A percentile compares a stretch with the other conserved stretches of the same genome.
These are phyloP conservation scores for Craseonycteris thonglongyai DNA, from an alignment of 2,113 vertebrate species.

Conservation along the genomic window DNA sequence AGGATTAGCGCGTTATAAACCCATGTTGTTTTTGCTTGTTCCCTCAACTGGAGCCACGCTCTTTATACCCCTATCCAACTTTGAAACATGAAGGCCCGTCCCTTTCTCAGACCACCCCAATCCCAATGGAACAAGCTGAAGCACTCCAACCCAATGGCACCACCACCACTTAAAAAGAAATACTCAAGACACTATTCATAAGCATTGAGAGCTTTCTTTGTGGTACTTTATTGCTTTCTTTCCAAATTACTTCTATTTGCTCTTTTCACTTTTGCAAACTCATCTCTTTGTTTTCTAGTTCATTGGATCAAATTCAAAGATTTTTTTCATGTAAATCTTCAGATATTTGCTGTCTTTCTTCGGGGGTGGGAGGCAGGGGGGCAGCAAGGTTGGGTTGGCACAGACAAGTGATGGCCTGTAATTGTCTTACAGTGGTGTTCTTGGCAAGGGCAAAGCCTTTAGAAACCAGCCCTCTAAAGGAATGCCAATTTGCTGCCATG, in stretches of 20 bases:
- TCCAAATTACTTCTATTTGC: background rate
- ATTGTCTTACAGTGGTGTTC: background rate
- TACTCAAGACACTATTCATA: background rate
- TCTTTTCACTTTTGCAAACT: background rate
- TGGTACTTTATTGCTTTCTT: background rate
- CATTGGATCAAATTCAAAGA: background rate
- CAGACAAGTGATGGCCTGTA: background rate
- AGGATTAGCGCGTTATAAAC: constrained; percentile 59
- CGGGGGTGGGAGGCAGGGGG: background rate
- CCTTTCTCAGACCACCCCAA: constrained; percentile 31
- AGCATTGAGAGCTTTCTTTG: background rate
- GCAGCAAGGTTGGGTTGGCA: background rate
- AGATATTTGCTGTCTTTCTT: background rate
- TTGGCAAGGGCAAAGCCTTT: background rate
- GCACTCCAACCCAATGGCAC: background rate
- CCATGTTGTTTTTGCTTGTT: constrained; percentile 31
- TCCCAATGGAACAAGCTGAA: background rate
- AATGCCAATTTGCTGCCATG: background rate
- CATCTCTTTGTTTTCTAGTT: background rate
- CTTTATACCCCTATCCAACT: background rate
- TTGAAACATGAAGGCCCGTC: background rate
- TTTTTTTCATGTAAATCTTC: background rate
- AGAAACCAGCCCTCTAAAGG: background rate
- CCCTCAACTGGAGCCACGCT: background rate
- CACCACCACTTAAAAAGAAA: background rate